Base-by-base conservation (phyloP, 2,888 invertebrate species). In the Caenorhabditis drosophilae region DNA sequence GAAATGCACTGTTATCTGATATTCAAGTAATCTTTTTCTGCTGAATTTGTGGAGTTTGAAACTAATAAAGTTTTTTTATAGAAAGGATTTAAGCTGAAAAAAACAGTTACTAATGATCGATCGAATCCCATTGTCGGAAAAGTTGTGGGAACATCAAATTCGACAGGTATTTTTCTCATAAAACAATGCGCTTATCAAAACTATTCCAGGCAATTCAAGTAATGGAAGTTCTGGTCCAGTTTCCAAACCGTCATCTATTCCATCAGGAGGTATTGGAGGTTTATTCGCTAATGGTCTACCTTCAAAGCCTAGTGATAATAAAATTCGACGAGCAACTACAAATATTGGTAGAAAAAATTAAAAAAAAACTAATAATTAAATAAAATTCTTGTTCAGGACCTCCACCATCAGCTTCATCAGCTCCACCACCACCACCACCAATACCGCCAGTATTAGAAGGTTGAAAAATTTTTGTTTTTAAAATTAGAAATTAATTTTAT, bases 241-340 rank as follows among this genome's bases (percentile, higher is more conserved):
- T 16, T 18, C 42, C 15, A 23, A 23, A 50, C 50, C 63, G 23
- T 38, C 56, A 16, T 48, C 42, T 42, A 23, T 46, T 18, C n/a
- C n/a, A n/a, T 36, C 61, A 6, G 63, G 59, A 12, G 73, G 67
- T 0, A 26, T 70, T 15, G 80, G 81, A 16, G 79, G 75, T n/a
- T 61, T 81, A n/a, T 81, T 81, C 46, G 78, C 78, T 1, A 76
- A 76, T 57, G 81, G 81, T 40, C 20, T 81, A 36, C 81, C 81
- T 6, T 38, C 63, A 9, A 81, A 76, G 45, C 81, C 81, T 4
- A 81, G 81, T 61, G 81, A 80, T 16, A 73, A 73, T 41, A 80
- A 75, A 56, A 70, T 67, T 31, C 59, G 62, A 47, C 42, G 54
- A 57, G 50, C 67, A 23, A 45, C 63, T n/a, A 61, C 64, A 11